Percentiles rank a stretch among this genome's conserved stretches.
Evolutionary conservation across 2,888 invertebrate genomes (phyloP).

Genomic region (Lissocephala sabroskyi): DNA sequence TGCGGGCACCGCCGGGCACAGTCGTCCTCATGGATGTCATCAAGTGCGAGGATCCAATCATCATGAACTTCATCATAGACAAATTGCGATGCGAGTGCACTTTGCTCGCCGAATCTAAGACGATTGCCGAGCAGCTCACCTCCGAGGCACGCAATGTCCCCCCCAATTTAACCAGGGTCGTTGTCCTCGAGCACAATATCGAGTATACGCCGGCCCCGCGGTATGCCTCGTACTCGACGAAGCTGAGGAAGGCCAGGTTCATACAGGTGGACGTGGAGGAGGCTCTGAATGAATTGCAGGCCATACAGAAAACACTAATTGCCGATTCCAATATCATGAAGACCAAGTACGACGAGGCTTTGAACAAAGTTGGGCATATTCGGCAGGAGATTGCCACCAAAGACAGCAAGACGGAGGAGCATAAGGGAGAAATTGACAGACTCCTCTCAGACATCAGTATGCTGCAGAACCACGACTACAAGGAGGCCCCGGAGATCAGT

Average conservation of each 20-base stretch:
- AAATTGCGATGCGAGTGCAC: constrained; percentile 81
- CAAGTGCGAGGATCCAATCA: constrained; percentile 81
- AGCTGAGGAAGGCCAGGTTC: constrained; percentile 74
- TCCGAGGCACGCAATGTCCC: constrained; percentile 79
- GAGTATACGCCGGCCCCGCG: constrained; percentile 83
- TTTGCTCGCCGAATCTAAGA: constrained; percentile 78
- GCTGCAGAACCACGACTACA: no score
- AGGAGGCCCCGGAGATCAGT: no score
- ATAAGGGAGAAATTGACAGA: no score
- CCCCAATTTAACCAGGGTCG: constrained; percentile 77
- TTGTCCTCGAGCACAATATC: constrained; percentile 78
- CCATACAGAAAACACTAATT: no score
- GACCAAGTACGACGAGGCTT: no score
- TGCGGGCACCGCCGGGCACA: constrained; percentile 51
- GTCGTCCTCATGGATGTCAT: constrained; percentile 79
- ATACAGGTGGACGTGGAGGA: constrained; percentile 81
- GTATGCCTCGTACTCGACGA: constrained; percentile 82
- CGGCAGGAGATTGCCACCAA: no score
- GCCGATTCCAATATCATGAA: constrained; percentile 18
- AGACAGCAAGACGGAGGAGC: no score
- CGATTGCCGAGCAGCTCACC: constrained; percentile 81
- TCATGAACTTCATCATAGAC: constrained; percentile 90
- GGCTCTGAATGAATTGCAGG: constrained; percentile 71
- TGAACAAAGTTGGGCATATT: no score
- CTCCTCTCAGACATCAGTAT: no score